Evolutionary conservation across 2,797 vertebrate genomes (phyloP).

Genomic region (Setipinna tenuifilis): DNA sequence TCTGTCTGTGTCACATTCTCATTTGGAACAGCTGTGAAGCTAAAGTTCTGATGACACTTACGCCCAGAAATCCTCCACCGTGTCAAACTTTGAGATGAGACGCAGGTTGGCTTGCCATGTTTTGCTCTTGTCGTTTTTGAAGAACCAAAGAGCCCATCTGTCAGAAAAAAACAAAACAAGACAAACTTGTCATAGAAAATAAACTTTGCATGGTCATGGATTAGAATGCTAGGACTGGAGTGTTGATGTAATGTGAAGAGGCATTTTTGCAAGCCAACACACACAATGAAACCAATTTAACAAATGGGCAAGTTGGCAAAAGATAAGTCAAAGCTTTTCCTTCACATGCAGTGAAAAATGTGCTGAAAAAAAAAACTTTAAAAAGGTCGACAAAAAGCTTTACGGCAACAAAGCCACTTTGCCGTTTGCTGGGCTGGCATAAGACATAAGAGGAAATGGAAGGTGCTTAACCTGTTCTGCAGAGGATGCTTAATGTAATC

Average conservation of each 20-base stretch:
- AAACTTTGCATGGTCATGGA: not conserved
- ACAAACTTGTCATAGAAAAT: not conserved
- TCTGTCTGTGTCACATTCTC: not conserved
- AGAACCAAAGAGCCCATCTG: slow-evolving; percentile 99
- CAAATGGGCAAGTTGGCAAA: too few species aligned
- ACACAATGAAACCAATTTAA: not conserved
- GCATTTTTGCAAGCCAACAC: not conserved
- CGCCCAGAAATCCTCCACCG: slow-evolving; percentile 99
- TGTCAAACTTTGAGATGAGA: slow-evolving; percentile 96
- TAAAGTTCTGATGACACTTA: slow-evolving; percentile 73
- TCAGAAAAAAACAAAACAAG: slow-evolving; percentile 25
- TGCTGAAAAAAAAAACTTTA: too few species aligned
- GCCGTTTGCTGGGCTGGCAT: too few species aligned
- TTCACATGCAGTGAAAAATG: not conserved
- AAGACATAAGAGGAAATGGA: not conserved
- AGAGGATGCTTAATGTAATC: slow-evolving; percentile 94
- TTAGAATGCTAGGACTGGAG: not conserved
- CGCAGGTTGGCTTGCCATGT: slow-evolving; percentile 98
- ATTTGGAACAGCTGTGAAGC: not conserved
- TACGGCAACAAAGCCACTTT: too few species aligned
- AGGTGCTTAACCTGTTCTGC: slow-evolving; percentile 86
- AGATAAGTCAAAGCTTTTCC: not conserved
- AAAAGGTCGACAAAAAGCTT: too few species aligned
- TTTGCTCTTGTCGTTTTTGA: slow-evolving; percentile 99
- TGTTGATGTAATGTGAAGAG: not conserved